Evolutionary conservation across 2,113 vertebrate species (phyloP).

Genomic region (Gracilinanus agilis): DNA sequence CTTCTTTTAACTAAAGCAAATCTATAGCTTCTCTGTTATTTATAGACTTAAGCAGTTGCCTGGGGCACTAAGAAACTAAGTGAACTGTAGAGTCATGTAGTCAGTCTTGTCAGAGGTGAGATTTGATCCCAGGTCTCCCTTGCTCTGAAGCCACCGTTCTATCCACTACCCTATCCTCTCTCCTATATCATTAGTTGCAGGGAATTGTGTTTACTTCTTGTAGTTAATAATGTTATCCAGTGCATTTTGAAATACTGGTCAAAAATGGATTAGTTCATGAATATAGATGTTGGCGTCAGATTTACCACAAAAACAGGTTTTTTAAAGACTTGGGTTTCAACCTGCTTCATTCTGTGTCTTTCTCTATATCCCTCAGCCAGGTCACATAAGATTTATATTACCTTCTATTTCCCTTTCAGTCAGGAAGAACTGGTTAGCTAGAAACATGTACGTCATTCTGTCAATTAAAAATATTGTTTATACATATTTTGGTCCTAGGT

Average conservation of each 20-base stretch:
- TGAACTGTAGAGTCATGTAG: neutral
- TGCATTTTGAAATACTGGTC: slow-evolving; percentile 36
- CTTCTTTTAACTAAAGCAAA: neutral
- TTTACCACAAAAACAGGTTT: neutral
- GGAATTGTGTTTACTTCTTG: neutral
- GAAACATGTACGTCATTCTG: neutral
- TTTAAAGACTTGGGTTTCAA: slow-evolving; percentile 17
- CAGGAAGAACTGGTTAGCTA: slow-evolving; percentile 5
- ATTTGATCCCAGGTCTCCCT: neutral
- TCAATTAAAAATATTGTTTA: slow-evolving; percentile 20
- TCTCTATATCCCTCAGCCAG: neutral
- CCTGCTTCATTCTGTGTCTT: neutral
- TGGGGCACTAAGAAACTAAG: neutral
- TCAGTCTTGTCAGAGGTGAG: neutral
- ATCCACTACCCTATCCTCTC: neutral
- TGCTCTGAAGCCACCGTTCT: neutral
- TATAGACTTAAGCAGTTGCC: neutral
- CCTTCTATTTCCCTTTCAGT: neutral
- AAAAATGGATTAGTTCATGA: slow-evolving; percentile 33
- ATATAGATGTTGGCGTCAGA: neutral
- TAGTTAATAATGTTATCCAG: neutral
- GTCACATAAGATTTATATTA: neutral
- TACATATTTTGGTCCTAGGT: slow-evolving; percentile 16
- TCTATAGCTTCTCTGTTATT: neutral
- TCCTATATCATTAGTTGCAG: neutral